Conservation (phyloP, 2,797 vertebrate genomes). For the Borostomias antarcticus region DNA sequence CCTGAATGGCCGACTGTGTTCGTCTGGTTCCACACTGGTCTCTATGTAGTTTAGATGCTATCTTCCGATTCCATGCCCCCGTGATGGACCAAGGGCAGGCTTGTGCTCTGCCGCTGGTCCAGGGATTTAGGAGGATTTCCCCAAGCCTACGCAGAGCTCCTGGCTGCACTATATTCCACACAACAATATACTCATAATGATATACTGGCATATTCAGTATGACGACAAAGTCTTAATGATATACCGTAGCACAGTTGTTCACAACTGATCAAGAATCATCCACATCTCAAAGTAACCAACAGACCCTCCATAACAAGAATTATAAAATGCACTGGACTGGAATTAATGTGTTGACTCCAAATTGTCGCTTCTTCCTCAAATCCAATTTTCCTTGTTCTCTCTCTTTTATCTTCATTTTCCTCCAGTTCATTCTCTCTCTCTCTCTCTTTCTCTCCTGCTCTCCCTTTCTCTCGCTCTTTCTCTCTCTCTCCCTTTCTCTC, state of each 20-base stretch:
- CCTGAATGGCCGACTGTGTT: too few species aligned
- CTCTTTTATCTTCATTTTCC: conserved; percentile 6
- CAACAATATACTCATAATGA: too few species aligned
- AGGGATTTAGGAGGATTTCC: background rate
- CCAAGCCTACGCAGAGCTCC: too few species aligned
- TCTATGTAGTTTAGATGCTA: too few species aligned
- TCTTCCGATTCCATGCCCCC: background rate
- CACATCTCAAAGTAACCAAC: background rate
- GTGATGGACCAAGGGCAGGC: background rate
- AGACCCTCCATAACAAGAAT: background rate
- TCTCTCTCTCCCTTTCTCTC: conserved; percentile 61
- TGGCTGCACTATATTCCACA: too few species aligned
- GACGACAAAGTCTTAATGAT: too few species aligned
- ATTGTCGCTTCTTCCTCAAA: conserved; percentile 79
- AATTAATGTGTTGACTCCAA: conserved; percentile 79
- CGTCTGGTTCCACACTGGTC: too few species aligned
- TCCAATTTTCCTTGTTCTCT: conserved; percentile 63
- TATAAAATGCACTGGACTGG: conserved; percentile 53
- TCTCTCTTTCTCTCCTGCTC: conserved; percentile 33
- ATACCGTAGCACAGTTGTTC: too few species aligned
- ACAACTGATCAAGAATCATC: background rate
- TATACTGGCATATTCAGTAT: too few species aligned
- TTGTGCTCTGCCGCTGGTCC: background rate
- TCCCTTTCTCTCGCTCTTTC: conserved; percentile 10
- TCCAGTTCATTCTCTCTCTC: conserved; percentile 57